phyloP scores from a whole-genome alignment of 2,113 vertebrate genomes.

The Origma solitaria region DNA sequence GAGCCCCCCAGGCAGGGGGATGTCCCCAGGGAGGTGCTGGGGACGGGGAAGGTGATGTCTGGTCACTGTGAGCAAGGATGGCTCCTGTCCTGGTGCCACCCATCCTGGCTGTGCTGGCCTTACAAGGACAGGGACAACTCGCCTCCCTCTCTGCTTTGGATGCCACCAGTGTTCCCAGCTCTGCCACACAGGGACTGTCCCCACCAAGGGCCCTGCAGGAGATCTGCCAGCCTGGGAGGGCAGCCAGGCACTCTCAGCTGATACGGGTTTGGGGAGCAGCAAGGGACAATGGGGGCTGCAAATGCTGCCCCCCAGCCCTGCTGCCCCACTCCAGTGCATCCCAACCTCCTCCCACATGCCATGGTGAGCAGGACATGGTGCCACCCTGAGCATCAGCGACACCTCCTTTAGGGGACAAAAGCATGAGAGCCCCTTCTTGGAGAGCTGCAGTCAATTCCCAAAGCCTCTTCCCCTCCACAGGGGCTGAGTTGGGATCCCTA shows the following conservation, averaged over 20 bases:
- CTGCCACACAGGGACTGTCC: not conserved
- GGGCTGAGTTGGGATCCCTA: rapidly evolving
- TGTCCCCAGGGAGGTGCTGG: not conserved
- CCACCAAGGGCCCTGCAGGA: not conserved
- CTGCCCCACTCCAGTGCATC: not conserved
- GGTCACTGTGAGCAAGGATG: not conserved
- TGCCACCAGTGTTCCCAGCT: not conserved
- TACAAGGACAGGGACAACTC: not conserved
- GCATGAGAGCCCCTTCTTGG: not conserved
- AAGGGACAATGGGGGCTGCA: not conserved
- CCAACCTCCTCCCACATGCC: not conserved
- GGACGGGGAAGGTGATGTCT: not conserved
- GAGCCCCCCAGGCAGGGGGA: not conserved
- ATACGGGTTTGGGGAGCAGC: not conserved
- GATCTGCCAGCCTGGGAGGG: not conserved
- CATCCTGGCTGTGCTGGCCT: not conserved
- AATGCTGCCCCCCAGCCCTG: not conserved
- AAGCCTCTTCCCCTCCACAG: not conserved
- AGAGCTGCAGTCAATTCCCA: not conserved
- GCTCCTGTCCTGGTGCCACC: not conserved
- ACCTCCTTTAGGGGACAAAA: not conserved
- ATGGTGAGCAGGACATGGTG: not conserved
- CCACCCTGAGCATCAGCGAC: not conserved
- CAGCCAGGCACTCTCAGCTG: not conserved
- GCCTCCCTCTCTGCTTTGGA: not conserved